These are phyloP conservation scores for Telenomus remus DNA, from an alignment of 1,140 invertebrate genomes.

Conservation along the genomic window DNA sequence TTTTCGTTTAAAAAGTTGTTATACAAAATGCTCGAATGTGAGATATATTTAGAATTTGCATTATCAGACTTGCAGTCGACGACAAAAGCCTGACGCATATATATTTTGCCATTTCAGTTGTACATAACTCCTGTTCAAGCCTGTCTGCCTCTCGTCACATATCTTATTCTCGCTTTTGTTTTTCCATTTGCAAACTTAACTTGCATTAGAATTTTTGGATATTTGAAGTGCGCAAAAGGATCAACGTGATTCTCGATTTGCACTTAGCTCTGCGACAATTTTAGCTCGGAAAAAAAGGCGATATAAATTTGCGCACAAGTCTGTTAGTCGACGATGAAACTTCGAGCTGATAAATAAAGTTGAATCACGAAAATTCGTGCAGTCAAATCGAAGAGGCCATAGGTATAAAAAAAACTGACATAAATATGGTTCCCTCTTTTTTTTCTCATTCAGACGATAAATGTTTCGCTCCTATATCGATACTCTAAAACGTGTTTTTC, in stretches of 20 bases:
- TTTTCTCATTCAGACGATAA: slow-evolving; percentile 10
- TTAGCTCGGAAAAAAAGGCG: no score
- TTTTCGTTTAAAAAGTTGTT: no score
- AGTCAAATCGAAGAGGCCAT: not conserved
- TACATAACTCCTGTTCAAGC: slow-evolving; percentile 18
- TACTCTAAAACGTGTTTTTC: slow-evolving; percentile 10
- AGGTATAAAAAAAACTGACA: not conserved
- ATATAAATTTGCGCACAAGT: slow-evolving; percentile 22
- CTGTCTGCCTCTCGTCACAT: slow-evolving; percentile 36
- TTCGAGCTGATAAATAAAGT: not conserved
- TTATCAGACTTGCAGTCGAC: no score
- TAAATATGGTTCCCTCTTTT: slow-evolving; percentile 13
- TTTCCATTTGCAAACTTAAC: slow-evolving; percentile 41
- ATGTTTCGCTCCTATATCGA: slow-evolving; percentile 18
- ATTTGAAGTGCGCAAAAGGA: slow-evolving; percentile 34
- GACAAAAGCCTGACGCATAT: slow-evolving; percentile 31
- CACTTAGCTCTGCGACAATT: no score
- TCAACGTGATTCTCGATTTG: slow-evolving; percentile 16
- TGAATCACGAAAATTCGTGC: slow-evolving; percentile 3
- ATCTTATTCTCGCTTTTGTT: slow-evolving; percentile 34
- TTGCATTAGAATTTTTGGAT: slow-evolving; percentile 44
- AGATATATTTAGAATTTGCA: no score
- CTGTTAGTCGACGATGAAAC: no score
- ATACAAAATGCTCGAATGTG: no score
- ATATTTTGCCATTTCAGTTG: slow-evolving; percentile 29